Evolutionary conservation across 2,113 vertebrate genomes (phyloP).

Genomic region (Sinocyclocheilus maitianheensis): DNA sequence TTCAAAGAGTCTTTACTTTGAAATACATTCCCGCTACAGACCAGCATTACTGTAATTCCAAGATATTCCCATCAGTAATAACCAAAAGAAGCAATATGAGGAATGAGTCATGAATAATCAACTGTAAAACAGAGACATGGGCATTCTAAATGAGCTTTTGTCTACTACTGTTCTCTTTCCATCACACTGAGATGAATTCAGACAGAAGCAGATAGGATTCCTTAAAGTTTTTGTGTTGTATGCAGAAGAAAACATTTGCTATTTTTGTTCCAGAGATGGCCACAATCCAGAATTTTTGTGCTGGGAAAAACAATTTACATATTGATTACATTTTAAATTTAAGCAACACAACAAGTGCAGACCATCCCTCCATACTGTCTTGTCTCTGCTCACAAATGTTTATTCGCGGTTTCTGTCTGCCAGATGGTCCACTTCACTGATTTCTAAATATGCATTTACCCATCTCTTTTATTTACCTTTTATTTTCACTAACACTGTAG

Average conservation of each 20-base stretch:
- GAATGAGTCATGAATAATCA: background rate
- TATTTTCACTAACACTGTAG: background rate
- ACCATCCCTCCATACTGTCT: background rate
- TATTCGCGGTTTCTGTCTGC: background rate
- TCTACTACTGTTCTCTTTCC: background rate
- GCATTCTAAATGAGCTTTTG: background rate
- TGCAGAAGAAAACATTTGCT: background rate
- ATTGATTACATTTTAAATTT: constrained; percentile 53
- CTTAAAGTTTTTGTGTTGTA: constrained; percentile 4
- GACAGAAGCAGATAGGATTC: background rate
- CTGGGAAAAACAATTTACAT: constrained; percentile 52
- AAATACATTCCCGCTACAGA: background rate
- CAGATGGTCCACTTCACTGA: constrained; percentile 27
- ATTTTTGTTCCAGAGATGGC: constrained; percentile 11
- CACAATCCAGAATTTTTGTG: constrained; percentile 16
- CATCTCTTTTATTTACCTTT: background rate
- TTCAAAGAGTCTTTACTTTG: background rate
- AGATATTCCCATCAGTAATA: constrained; percentile 2
- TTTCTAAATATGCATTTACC: constrained; percentile 35
- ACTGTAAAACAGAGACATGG: background rate
- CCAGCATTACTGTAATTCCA: background rate
- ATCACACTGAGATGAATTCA: constrained; percentile 6
- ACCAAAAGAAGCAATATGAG: background rate
- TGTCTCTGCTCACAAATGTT: constrained; percentile 9
- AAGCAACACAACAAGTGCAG: constrained; percentile 16